Percentiles rank a stretch among this genome's conserved stretches.
phyloP scores from a whole-genome alignment of 2,888 invertebrate species.

The Tinea pellionella region DNA sequence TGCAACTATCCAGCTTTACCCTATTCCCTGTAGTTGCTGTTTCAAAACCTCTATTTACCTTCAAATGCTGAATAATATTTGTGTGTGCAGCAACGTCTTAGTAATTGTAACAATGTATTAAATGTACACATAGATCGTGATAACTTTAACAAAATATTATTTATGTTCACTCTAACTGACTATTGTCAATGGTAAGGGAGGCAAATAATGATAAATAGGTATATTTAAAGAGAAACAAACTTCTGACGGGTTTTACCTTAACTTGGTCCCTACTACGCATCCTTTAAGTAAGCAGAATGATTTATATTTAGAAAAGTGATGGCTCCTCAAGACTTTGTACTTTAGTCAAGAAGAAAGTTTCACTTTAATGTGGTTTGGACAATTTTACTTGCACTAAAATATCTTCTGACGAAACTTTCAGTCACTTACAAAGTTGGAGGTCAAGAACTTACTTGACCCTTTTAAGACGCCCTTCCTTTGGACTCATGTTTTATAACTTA shows the following conservation, averaged over 20 bases:
- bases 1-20: too few relatives aligned
- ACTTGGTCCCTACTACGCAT: not conserved
- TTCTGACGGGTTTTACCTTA: not conserved
- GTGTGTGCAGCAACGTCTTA: too few relatives aligned
- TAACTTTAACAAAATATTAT: not conserved
- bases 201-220: not conserved
- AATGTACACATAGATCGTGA: too few relatives aligned
- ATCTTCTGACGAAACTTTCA: constrained; percentile 4
- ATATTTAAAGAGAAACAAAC: not conserved
- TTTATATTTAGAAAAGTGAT: not conserved
- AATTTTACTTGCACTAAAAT: constrained; percentile 12
- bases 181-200: not conserved
- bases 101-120: too few relatives aligned
- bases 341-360: constrained; percentile 3
- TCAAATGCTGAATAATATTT: too few relatives aligned
- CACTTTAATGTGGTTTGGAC: constrained; percentile 11
- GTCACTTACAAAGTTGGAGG: constrained; percentile 7
- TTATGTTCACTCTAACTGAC: not conserved
- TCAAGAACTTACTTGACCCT: constrained; percentile 11
- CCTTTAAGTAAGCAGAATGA: not conserved
- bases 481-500: too few relatives aligned
- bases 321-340: not conserved
- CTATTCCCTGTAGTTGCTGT: too few relatives aligned
- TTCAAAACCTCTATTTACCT: too few relatives aligned
- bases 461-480: not conserved